Percentiles rank a stretch among this genome's conserved stretches.
These are phyloP conservation scores for Pipistrellus pipistrellus DNA, from an alignment of 2,797 vertebrate species.

Conservation along the genomic window DNA sequence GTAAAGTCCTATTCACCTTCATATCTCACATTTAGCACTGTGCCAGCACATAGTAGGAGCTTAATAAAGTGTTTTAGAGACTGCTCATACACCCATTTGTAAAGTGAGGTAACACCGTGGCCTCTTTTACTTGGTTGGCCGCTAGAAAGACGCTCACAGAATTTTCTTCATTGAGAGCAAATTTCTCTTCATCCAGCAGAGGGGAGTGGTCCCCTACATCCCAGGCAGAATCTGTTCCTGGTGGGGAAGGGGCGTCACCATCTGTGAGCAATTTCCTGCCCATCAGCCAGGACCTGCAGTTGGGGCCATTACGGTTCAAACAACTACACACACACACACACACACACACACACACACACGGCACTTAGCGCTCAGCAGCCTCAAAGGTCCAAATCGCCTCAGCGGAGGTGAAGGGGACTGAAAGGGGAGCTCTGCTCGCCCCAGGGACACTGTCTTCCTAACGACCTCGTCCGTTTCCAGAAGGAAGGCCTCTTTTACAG, in stretches of 20 bases:
- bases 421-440: neutral
- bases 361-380: neutral
- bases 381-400: neutral
- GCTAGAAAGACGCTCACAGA: neutral
- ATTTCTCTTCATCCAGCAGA: neutral
- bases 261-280: neutral
- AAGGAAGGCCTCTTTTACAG: neutral
- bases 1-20: neutral
- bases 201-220: neutral
- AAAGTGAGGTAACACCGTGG: neutral
- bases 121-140: neutral
- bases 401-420: accelerated
- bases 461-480: neutral
- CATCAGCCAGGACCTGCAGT: neutral
- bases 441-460: neutral
- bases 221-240: neutral
- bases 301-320: neutral
- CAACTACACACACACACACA: neutral
- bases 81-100: neutral
- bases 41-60: neutral
- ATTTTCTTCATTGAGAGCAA: neutral
- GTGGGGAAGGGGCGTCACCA: neutral
- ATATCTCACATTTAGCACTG: neutral
- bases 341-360: neutral
- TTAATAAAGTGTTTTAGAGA: neutral